Evolutionary conservation across 2,888 invertebrate genomes (phyloP).

Genomic region (Metalampra italica): DNA sequence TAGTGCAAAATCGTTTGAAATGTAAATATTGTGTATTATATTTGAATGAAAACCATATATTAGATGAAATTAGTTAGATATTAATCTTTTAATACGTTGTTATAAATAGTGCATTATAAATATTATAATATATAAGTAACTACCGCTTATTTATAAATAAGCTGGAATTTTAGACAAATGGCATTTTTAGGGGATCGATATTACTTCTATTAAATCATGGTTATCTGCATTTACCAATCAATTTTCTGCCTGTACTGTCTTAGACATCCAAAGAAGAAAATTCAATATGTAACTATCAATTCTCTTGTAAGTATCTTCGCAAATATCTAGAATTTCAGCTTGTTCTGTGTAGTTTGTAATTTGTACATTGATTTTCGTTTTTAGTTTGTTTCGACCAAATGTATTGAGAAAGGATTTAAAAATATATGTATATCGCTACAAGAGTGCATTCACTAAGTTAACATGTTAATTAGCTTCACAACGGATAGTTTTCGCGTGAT

Average conservation of each 20-base stretch:
- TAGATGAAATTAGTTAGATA: conserved; percentile 7
- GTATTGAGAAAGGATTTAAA: conserved; percentile 33
- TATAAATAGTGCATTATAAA: conserved; percentile 10
- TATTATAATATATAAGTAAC: not conserved
- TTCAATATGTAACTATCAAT: too few species aligned
- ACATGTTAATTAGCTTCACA: conserved; percentile 7
- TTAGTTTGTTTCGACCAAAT: conserved; percentile 49
- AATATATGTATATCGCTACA: conserved; percentile 16
- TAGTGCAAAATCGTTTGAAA: conserved; percentile 22
- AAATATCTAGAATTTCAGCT: conserved; percentile 8
- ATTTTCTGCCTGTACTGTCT: too few species aligned
- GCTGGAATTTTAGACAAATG: conserved; percentile 2
- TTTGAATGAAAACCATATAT: conserved; percentile 10
- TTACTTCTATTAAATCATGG: too few species aligned
- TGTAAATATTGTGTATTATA: conserved; percentile 56
- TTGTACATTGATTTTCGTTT: conserved; percentile 27
- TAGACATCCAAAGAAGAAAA: too few species aligned
- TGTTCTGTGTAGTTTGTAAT: conserved; percentile 24
- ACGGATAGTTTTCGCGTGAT: conserved; percentile 17
- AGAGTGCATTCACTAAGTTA: conserved; percentile 12
- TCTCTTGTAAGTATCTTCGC: not conserved
- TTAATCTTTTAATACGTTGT: conserved; percentile 2
- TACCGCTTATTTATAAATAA: conserved; percentile 15
- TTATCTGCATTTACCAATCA: too few species aligned
- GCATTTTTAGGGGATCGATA: too few species aligned